Evolutionary conservation across 2,113 vertebrate species (phyloP), one percentile per base, ranked within the genome.

Genomic region (Coptodon bakossiorum): DNA sequence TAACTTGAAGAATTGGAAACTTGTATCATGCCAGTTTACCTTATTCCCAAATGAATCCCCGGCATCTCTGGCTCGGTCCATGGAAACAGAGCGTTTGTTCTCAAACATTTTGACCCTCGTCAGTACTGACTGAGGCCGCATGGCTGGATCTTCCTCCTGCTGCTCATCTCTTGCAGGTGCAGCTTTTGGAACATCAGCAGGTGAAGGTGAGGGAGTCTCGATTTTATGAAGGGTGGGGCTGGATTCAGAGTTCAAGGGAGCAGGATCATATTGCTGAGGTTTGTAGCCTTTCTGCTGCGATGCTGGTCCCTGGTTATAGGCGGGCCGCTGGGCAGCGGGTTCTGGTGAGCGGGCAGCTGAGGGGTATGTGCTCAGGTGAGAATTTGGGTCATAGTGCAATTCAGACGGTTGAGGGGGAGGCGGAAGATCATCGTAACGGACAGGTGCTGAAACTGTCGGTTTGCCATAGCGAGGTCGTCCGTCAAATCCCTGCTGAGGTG

Each of bases 61-160:
- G 0, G 92, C 36, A n/a, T 99, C 98, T 94, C 97, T 98, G 85
- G 95, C 97, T 88, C 96, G 97, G 85, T 99, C 98, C 93, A 98
- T 53, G 3, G 97, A 99, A 1, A 97, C 96, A 0, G 98, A 98
- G 45, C 98, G 97, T 82, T 98, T 99, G 94, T 99, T 99, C 88
- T 99, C 99, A 94, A 99, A 99, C 98, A 99, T 99, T 93, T 98
- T 99, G 48, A 99, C 98, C 84, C 98, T 96, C 0, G 97, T 99
- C 84, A 99, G 97, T 87, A 99, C 99, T 1, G 99, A 99, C 94
- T 98, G 98, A 0, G 97, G 97, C 86, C 97, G 97, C 98, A 99
- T 97, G 80, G 98, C 98, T 4, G 98, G 98, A 87, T 99, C 98
- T 3, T 98, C 98, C 3, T 98, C 98, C 5, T 16, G 88, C 19